Base-by-base conservation (phyloP, 1,140 invertebrate species). In the Drosophila aff. region DNA sequence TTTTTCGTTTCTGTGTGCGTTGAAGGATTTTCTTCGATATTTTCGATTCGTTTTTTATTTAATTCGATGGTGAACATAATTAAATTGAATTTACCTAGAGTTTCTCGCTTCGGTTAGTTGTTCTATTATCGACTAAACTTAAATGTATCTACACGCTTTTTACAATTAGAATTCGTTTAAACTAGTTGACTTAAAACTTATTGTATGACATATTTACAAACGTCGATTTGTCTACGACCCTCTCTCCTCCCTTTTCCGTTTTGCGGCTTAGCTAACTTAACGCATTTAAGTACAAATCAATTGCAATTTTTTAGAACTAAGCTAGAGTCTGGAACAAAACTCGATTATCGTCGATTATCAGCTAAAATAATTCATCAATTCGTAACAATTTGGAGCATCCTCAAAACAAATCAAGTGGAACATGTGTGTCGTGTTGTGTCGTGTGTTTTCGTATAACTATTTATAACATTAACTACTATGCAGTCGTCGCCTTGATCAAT, bases 101-200 rank as follows among this genome's bases (percentile, higher is more conserved):
- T 82, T 74, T 49, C 46, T 76, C 49, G 59, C 61, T 49, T 43
- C 76, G 71, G 53, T 69, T 74, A 58, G 65, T 79, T 72, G 58
- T 65, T 78, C 44, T 46, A 89, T 81, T 69, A 79, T 79, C 57
- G 60, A 66, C 84, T 87, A 87, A 89, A 81, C 84, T 87, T 87
- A 87, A 87, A 89, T 72, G 64, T 81, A 87, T 79, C 84, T 87
- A 87, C 81, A 81, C 81, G 47, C 69, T 75, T 79, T 79, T 76
- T 89, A 87, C 85, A 87, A 89, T 89, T 87, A 66, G 72, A 86
- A 86, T 86, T 71, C 47, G 52, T 84, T 72, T 83, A 87, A 87
- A 83, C 84, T 89, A 87, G 61, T 76, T 81, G 64, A 66, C 84
- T 89, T 87, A 87, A 87, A 90, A 87, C 84, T 87, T 90, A 86